A percentile compares a stretch with the other conserved stretches of the same genome.
Conservation (phyloP, 2,888 invertebrate genomes). For the Octodonta nipae region DNA sequence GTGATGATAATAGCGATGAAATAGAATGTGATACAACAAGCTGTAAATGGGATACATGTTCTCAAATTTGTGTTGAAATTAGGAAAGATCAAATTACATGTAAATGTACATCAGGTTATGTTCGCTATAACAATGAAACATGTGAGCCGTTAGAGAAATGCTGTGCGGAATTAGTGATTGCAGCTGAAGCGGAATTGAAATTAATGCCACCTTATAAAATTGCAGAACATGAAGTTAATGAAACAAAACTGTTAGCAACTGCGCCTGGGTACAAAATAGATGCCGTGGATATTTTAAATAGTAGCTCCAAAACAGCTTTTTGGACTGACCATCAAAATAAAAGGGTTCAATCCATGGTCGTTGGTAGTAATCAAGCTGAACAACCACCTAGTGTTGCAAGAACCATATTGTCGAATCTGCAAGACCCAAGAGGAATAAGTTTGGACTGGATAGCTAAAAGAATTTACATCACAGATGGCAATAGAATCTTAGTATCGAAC, state of each 20-base stretch:
- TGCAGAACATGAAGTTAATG: conserved; percentile 30
- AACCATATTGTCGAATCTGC: conserved; percentile 38
- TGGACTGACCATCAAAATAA: conserved; percentile 39
- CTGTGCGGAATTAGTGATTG: conserved; percentile 50
- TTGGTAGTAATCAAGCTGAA: conserved; percentile 20
- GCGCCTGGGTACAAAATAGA: conserved; percentile 40
- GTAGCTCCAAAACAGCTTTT: conserved; percentile 32
- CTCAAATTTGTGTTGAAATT: conserved; percentile 59
- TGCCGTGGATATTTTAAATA: conserved; percentile 42
- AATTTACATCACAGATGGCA: conserved; percentile 55
- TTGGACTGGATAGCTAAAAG: conserved; percentile 56
- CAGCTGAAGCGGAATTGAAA: conserved; percentile 46
- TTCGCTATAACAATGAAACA: conserved; percentile 33
- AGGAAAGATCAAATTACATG: conserved; percentile 41
- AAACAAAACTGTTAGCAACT: conserved; percentile 30
- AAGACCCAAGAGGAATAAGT: conserved; percentile 59
- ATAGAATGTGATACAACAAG: conserved; percentile 23
- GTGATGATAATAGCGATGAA: conserved; percentile 40
- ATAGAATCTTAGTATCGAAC: conserved; percentile 37
- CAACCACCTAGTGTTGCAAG: conserved; percentile 23
- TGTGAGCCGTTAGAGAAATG: conserved; percentile 47
- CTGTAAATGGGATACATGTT: conserved; percentile 62
- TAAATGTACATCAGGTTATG: conserved; percentile 51
- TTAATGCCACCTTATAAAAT: conserved; percentile 50
- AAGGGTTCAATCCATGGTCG: conserved; percentile 32